Conservation (phyloP, 2,797 vertebrate genomes). For the Erpetoichthys calabaricus region DNA sequence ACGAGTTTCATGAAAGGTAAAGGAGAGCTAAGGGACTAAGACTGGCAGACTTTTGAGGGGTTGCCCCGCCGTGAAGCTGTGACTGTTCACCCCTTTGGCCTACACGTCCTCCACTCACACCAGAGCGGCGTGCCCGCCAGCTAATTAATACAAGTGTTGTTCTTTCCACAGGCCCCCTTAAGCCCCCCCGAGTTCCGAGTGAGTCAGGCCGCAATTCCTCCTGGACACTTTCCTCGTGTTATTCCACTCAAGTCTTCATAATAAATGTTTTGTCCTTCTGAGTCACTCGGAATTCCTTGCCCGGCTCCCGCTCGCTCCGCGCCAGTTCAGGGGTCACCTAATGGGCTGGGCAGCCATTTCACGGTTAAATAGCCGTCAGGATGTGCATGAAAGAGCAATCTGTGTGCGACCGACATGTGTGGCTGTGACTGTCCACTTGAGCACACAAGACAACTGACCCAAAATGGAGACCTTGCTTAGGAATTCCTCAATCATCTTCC, state of each 20-base stretch:
- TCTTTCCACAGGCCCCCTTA: too few relatives aligned
- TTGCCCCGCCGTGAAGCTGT: too few relatives aligned
- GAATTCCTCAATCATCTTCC: slow-evolving; percentile 96
- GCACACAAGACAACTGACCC: slow-evolving; percentile 50
- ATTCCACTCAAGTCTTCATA: slow-evolving; percentile 8
- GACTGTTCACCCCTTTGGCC: too few relatives aligned
- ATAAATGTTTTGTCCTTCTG: neutral
- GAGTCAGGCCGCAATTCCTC: neutral
- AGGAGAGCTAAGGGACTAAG: too few relatives aligned
- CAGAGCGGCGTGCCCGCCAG: too few relatives aligned
- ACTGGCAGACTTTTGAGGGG: too few relatives aligned
- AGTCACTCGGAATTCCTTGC: slow-evolving; percentile 5
- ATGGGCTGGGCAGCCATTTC: slow-evolving; percentile 1
- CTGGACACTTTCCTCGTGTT: neutral
- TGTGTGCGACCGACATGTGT: accelerated
- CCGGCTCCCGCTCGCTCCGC: neutral
- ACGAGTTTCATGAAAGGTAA: too few relatives aligned
- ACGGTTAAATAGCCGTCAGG: slow-evolving; percentile 1
- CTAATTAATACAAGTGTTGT: too few relatives aligned
- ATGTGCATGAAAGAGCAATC: slow-evolving; percentile 2
- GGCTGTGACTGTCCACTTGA: slow-evolving; percentile 9
- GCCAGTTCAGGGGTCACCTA: slow-evolving; percentile 1
- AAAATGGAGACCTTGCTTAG: slow-evolving; percentile 94
- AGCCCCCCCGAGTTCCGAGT: neutral
- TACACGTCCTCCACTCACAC: too few relatives aligned